Conservation (phyloP, 1,140 invertebrate species). For the Orius insidiosus region DNA sequence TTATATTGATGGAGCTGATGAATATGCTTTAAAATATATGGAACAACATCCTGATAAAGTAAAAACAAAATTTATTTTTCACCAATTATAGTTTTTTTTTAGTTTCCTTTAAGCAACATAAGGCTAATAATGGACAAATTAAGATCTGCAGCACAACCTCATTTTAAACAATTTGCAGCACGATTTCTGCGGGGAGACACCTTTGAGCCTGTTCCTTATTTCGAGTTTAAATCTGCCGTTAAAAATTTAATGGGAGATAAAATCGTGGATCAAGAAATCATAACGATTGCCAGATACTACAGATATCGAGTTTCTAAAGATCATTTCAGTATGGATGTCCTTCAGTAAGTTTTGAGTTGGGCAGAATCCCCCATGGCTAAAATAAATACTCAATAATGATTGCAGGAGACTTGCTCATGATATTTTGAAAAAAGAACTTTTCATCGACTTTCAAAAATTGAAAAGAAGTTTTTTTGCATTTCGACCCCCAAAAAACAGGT, state of each 20-base stretch:
- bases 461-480: constrained; percentile 42
- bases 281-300: constrained; percentile 50
- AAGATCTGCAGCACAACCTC: constrained; percentile 35
- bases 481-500: constrained; percentile 37
- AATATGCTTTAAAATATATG: constrained; percentile 75
- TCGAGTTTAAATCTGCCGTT: constrained; percentile 13
- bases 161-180: constrained; percentile 55
- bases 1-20: constrained; percentile 58
- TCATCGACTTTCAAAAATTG: constrained; percentile 45
- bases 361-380: no score
- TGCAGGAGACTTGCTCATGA: constrained; percentile 41
- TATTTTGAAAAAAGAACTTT: constrained; percentile 44
- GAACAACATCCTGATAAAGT: constrained; percentile 60
- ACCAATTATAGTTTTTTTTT: no score
- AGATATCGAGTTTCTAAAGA: constrained; percentile 26
- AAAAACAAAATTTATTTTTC: constrained; percentile 15
- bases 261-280: constrained; percentile 58
- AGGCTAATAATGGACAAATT: constrained; percentile 51
- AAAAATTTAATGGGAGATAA: constrained; percentile 33
- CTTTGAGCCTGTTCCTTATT: constrained; percentile 7
- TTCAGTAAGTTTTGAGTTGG: no score
- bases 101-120: constrained; percentile 55
- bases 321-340: constrained; percentile 28
- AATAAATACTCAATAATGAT: constrained; percentile 13
- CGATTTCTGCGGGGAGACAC: constrained; percentile 32